phyloP scores from a whole-genome alignment of 2,888 invertebrate genomes.

The Agapetus fuscipes region DNA sequence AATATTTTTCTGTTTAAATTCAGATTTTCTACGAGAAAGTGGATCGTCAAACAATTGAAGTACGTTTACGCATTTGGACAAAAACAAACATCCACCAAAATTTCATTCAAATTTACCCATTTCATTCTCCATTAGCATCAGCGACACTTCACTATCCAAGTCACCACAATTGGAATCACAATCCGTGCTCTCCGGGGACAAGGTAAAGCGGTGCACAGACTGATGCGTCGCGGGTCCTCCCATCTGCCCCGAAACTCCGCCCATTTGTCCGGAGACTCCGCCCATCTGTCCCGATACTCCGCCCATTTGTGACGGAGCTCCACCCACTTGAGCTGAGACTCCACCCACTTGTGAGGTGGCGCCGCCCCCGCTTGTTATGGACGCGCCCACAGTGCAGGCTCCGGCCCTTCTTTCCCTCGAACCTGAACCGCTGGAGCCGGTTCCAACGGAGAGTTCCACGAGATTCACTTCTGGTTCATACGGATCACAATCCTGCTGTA shows the following conservation, averaged over 20 bases:
- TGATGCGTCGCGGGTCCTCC: constrained; percentile 25
- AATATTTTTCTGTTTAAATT: neutral
- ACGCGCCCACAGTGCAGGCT: no score
- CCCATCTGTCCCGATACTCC: neutral
- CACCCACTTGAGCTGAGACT: neutral
- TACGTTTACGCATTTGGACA: no score
- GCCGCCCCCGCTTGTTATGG: neutral
- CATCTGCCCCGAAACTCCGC: neutral
- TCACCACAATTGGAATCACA: constrained; percentile 84
- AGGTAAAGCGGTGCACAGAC: constrained; percentile 74
- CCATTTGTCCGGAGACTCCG: neutral
- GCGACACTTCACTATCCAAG: constrained; percentile 74
- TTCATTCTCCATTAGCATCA: constrained; percentile 64
- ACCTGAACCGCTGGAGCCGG: constrained; percentile 45
- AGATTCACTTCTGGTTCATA: constrained; percentile 49
- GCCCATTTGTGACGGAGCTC: neutral
- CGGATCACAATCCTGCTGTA: constrained; percentile 34
- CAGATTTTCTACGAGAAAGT: neutral
- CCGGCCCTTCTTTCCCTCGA: constrained; percentile 10
- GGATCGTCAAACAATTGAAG: no score
- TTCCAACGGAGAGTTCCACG: constrained; percentile 49
- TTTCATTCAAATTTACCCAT: constrained; percentile 51
- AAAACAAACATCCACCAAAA: no score
- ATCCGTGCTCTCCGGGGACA: constrained; percentile 89
- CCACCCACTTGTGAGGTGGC: neutral